These are phyloP conservation scores for Seira sanloemensis DNA, from an alignment of 2,888 invertebrate genomes.

Conservation along the genomic window DNA sequence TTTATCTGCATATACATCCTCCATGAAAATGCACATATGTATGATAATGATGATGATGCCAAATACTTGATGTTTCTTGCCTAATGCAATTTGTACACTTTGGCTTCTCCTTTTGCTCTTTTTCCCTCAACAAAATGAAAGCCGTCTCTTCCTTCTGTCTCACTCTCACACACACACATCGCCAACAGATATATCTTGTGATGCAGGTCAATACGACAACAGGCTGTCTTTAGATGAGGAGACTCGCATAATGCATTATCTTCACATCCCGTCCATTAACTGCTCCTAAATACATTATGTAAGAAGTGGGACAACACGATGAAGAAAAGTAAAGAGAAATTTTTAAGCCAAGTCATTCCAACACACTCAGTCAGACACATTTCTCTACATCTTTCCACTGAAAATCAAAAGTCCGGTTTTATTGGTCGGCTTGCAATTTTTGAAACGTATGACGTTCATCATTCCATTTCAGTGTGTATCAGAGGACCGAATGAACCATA, in stretches of 20 bases:
- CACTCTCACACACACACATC: no score
- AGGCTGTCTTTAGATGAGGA: no score
- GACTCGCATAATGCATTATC: no score
- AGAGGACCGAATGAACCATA: neutral
- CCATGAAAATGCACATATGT: neutral
- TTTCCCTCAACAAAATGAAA: neutral
- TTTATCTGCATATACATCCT: neutral
- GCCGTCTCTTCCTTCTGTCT: neutral
- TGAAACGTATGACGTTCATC: neutral
- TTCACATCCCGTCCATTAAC: no score
- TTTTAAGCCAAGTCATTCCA: no score
- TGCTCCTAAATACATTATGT: no score
- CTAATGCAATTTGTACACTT: slow-evolving; percentile 24
- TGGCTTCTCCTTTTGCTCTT: slow-evolving; percentile 20
- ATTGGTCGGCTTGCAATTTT: neutral
- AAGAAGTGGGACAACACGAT: no score
- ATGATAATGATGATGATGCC: slow-evolving; percentile 23
- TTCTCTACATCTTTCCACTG: neutral
- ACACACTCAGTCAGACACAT: no score
- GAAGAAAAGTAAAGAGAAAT: no score
- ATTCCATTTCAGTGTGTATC: neutral
- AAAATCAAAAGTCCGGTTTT: neutral
- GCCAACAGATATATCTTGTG: no score
- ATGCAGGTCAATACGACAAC: no score
- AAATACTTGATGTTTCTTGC: slow-evolving; percentile 14